Percentiles rank a stretch among this genome's conserved stretches.
Conservation (phyloP, 2,113 vertebrate species). For the Barnardius zonarius region DNA sequence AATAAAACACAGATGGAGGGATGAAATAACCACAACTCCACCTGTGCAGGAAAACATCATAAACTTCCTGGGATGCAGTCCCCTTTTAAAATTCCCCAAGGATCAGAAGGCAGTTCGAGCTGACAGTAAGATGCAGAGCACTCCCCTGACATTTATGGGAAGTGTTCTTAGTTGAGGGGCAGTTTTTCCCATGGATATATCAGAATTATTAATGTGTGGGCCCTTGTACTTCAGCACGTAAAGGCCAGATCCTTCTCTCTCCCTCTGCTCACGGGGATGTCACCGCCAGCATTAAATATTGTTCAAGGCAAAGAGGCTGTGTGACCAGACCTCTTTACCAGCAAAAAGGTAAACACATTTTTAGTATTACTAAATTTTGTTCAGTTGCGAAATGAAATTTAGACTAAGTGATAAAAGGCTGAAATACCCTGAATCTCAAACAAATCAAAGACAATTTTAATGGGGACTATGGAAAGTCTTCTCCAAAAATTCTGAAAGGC, state of each 20-base stretch:
- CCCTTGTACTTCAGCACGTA: neutral
- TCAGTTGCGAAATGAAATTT: slow-evolving; percentile 29
- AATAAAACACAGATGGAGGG: neutral
- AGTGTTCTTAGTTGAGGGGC: neutral
- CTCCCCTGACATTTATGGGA: neutral
- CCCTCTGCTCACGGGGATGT: neutral
- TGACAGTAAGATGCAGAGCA: neutral
- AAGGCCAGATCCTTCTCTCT: neutral
- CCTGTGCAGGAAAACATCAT: neutral
- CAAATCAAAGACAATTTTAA: slow-evolving; percentile 39
- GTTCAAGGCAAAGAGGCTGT: neutral
- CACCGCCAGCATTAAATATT: neutral
- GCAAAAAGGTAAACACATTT: slow-evolving; percentile 13
- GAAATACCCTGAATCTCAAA: slow-evolving; percentile 5
- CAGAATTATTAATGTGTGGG: neutral
- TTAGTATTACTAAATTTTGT: slow-evolving; percentile 26
- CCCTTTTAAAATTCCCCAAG: neutral
- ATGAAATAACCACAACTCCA: neutral
- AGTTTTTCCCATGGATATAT: neutral
- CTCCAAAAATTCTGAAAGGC: slow-evolving; percentile 12
- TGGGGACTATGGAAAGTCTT: neutral
- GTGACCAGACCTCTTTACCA: slow-evolving; percentile 30
- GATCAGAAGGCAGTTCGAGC: neutral
- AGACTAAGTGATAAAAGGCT: slow-evolving; percentile 16
- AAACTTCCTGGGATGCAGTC: neutral